These are phyloP conservation scores for Axea sp. DNA, from an alignment of 2,888 invertebrate genomes.

Conservation along the genomic window DNA sequence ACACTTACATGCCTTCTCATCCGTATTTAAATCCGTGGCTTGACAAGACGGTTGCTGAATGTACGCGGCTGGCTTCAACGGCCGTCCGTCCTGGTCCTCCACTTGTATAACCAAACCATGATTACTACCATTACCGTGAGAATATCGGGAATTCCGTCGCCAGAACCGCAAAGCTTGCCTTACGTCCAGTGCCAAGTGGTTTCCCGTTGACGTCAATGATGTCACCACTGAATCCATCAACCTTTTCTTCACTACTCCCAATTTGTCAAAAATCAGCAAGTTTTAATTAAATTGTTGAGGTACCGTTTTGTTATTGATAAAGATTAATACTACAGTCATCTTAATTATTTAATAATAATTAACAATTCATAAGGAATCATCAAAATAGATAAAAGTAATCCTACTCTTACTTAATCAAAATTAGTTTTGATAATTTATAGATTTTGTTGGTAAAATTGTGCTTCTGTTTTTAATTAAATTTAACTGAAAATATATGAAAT, in stretches of 20 bases:
- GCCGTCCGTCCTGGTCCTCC: slow-evolving; percentile 82
- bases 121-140: slow-evolving; percentile 71
- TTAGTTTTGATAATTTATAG: no score
- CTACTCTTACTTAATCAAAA: no score
- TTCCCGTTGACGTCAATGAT: slow-evolving; percentile 70
- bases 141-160: slow-evolving; percentile 67
- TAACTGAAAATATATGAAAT: no score
- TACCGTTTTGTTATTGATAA: no score
- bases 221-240: slow-evolving; percentile 76
- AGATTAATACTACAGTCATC: no score
- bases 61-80: slow-evolving; percentile 80
- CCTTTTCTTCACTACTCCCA: slow-evolving; percentile 74
- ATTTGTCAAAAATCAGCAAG: no score
- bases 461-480: no score
- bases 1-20: slow-evolving; percentile 80
- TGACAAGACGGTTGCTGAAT: slow-evolving; percentile 78
- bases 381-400: no score
- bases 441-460: no score
- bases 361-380: no score
- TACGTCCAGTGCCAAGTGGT: slow-evolving; percentile 74
- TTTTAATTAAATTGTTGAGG: no score
- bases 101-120: slow-evolving; percentile 82
- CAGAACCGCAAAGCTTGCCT: slow-evolving; percentile 73
- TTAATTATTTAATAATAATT: no score
- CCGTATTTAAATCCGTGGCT: slow-evolving; percentile 66